phyloP scores from a whole-genome alignment of 2,797 vertebrate species.

The Petrocephalus sullivani region DNA sequence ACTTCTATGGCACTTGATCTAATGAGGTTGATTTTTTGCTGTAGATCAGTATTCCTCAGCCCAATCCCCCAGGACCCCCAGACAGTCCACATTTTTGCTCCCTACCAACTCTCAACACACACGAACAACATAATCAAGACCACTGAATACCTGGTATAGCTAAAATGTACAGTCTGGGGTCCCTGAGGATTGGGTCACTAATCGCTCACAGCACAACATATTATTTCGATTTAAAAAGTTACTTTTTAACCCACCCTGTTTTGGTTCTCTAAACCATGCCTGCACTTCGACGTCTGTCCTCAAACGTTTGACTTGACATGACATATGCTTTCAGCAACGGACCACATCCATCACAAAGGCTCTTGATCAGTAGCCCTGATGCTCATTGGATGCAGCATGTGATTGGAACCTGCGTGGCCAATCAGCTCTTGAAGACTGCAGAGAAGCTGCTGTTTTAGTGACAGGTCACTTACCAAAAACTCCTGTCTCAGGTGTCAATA shows the following conservation, averaged over 20 bases:
- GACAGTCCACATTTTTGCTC: not conserved
- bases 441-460: no score
- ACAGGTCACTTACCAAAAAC: no score
- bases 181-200: not conserved
- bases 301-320: not conserved
- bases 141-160: not conserved
- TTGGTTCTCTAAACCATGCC: not conserved
- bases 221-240: not conserved
- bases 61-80: not conserved
- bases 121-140: not conserved
- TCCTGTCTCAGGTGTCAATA: no score
- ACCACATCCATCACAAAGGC: no score
- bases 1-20: not conserved
- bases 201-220: not conserved
- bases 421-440: no score
- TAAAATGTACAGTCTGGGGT: not conserved
- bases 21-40: not conserved
- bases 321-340: not conserved
- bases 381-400: no score
- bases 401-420: no score
- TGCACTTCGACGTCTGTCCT: not conserved
- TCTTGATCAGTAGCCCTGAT: no score
- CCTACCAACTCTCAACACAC: not conserved
- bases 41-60: not conserved
- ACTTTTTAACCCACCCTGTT: not conserved